phyloP scores from a whole-genome alignment of 2,797 vertebrate species.

The Takifugu rubripes region DNA sequence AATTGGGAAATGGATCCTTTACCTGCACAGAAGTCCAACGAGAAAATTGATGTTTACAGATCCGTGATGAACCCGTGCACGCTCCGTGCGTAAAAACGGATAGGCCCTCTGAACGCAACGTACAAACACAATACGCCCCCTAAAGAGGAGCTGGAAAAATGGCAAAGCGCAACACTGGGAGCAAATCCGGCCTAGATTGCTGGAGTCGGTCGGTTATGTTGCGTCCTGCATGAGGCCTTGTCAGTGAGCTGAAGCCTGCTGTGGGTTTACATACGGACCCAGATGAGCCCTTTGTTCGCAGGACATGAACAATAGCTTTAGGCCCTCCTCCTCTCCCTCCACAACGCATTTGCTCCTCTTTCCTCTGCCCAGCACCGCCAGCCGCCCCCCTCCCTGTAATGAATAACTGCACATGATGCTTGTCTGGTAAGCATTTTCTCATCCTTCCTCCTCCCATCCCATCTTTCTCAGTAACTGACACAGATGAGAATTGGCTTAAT shows the following conservation, averaged over 20 bases:
- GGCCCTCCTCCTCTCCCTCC: conserved; percentile 78
- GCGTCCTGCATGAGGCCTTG: conserved; percentile 75
- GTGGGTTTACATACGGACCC: conserved; percentile 76
- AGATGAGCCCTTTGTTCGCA: conserved; percentile 81
- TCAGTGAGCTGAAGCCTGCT: conserved; percentile 72
- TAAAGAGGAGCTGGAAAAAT: conserved; percentile 52
- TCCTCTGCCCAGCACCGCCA: conserved; percentile 70
- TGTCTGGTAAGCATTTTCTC: conserved; percentile 70
- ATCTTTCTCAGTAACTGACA: conserved; percentile 61
- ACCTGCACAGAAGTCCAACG: conserved; percentile 71
- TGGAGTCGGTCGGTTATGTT: conserved; percentile 62
- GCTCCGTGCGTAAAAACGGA: conserved; percentile 74
- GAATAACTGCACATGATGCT: conserved; percentile 70
- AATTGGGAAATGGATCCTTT: conserved; percentile 41
- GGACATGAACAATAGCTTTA: conserved; percentile 82
- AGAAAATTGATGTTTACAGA: conserved; percentile 74
- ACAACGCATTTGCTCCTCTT: conserved; percentile 71
- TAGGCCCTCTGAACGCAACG: conserved; percentile 71
- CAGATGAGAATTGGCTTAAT: conserved; percentile 70
- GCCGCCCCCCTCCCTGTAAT: conserved; percentile 53
- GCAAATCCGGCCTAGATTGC: conserved; percentile 45
- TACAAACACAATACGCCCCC: conserved; percentile 66
- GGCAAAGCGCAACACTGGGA: conserved; percentile 29
- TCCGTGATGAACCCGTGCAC: conserved; percentile 65
- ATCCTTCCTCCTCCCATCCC: conserved; percentile 45